These are phyloP conservation scores for Chionis minor DNA, from an alignment of 2,113 vertebrate genomes.

Conservation along the genomic window DNA sequence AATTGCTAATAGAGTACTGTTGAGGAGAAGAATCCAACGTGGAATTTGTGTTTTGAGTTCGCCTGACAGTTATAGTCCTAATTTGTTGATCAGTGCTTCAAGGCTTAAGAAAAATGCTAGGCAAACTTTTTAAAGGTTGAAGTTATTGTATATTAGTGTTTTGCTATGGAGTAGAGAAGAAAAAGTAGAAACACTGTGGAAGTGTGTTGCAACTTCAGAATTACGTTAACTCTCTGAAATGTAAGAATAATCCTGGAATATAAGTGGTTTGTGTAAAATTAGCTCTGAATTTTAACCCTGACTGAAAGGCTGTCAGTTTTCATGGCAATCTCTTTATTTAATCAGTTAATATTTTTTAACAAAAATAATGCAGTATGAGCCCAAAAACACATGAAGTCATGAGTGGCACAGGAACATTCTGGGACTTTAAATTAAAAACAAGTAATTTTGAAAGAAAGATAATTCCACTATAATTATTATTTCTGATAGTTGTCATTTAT, in stretches of 20 bases:
- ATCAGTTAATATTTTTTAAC: background rate
- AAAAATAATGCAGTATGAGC: background rate
- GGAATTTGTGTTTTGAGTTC: background rate
- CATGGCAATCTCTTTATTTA: background rate
- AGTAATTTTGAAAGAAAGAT: background rate
- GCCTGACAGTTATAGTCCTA: background rate
- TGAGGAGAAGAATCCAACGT: background rate
- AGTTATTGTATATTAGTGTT: background rate
- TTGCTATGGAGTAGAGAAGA: background rate
- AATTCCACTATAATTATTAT: background rate
- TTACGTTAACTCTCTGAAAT: background rate
- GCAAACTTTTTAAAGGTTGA: background rate
- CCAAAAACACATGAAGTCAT: rapidly evolving
- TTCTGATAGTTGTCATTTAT: background rate
- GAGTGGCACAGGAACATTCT: background rate
- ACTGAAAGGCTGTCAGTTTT: background rate
- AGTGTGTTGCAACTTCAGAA: background rate
- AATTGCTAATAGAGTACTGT: background rate
- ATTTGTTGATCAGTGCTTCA: background rate
- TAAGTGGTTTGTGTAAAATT: background rate
- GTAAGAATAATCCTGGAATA: background rate
- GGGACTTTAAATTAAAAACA: background rate
- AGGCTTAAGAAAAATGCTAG: background rate
- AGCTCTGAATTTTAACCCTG: background rate
- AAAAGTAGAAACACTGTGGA: background rate